phyloP scores from a whole-genome alignment of 2,113 vertebrate species.

The Trachemys scripta region DNA sequence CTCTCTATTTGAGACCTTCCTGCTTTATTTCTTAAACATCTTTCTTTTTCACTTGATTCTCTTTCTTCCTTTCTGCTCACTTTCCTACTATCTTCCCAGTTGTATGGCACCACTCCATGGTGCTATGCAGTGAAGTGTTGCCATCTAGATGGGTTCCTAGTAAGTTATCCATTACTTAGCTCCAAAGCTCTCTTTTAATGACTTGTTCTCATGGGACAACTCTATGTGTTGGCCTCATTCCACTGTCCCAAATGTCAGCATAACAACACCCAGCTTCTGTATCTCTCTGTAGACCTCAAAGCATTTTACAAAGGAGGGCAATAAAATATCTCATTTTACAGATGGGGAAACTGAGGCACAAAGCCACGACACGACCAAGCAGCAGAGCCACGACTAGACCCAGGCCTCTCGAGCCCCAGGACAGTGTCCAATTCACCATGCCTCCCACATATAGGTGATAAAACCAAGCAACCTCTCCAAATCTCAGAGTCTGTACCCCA shows the following conservation, averaged over 20 bases:
- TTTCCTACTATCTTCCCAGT: neutral
- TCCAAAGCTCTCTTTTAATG: neutral
- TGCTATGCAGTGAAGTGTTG: neutral
- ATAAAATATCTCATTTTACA: neutral
- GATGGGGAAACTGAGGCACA: neutral
- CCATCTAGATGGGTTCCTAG: fast-evolving
- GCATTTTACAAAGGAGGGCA: too few relatives aligned
- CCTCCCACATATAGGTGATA: neutral
- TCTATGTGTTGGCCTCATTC: neutral
- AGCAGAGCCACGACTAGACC: neutral
- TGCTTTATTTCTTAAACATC: neutral
- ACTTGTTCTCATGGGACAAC: neutral
- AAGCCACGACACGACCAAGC: neutral
- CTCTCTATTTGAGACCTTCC: neutral
- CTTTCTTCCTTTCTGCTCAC: neutral
- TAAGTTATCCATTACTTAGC: neutral
- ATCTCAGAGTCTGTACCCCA: neutral
- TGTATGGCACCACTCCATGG: neutral
- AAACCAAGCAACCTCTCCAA: neutral
- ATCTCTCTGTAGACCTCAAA: too few relatives aligned
- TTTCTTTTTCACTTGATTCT: neutral
- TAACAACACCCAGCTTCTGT: too few relatives aligned
- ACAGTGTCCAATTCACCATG: neutral
- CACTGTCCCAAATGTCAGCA: neutral
- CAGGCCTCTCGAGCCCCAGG: neutral